These are phyloP conservation scores for Mus pahari DNA, from an alignment of 2,113 vertebrate species.

Conservation along the genomic window DNA sequence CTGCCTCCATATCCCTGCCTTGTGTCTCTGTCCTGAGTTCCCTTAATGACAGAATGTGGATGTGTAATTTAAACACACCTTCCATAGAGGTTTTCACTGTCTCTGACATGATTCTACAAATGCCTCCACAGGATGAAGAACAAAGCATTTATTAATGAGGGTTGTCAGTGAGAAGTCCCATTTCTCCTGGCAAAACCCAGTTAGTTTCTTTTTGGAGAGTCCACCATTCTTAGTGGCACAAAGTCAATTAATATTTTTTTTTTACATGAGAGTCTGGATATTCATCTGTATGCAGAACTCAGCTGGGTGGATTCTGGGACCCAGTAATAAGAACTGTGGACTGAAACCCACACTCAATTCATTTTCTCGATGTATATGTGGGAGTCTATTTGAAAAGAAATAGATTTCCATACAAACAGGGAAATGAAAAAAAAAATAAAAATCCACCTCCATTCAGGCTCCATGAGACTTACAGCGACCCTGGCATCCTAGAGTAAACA, in stretches of 20 bases:
- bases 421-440: not conserved
- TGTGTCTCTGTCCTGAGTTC: not conserved
- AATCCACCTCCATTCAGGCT: not conserved
- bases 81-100: not conserved
- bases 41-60: not conserved
- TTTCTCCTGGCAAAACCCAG: not conserved
- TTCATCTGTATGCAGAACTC: constrained; percentile 45
- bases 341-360: constrained; percentile 31
- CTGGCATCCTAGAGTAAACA: constrained; percentile 1
- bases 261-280: not conserved
- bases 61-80: not conserved
- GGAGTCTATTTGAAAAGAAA: constrained; percentile 51
- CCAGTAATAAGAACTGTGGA: not conserved
- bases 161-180: not conserved
- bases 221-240: constrained; percentile 20
- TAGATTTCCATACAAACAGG: constrained; percentile 60
- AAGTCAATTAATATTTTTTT: constrained; percentile 37
- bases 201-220: not conserved
- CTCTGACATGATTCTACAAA: not conserved
- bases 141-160: not conserved
- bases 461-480: not conserved
- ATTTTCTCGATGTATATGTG: constrained; percentile 22
- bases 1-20: not conserved
- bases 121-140: not conserved
- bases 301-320: constrained; percentile 6